Evolutionary conservation across 2,888 invertebrate genomes (phyloP), one percentile per base, ranked within the genome.

Genomic region (Leptinotarsa haldemani): DNA sequence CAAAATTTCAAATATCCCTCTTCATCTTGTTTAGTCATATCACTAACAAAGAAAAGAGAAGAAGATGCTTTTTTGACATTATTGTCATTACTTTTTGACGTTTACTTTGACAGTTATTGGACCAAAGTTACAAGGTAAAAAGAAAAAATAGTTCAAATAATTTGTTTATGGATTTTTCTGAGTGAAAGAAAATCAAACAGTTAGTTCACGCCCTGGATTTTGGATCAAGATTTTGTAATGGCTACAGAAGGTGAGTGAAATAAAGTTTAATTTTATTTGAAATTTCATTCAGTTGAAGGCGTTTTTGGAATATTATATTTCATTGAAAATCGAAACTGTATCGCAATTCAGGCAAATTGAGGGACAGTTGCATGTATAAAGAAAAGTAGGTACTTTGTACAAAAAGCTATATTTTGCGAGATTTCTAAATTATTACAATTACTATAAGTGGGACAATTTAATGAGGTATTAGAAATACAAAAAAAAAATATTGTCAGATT

Each of bases 211-310:
- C 20, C 47, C 53, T 15, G 18, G 50, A 48, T 9, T 66, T 68
- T 58, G 61, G 61, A 61, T n/a, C n/a, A 61, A 40, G 61, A 61
- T 40, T 30, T 16, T 53, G 65, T 75, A 71, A 46, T 74, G 65
- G 69, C 73, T 69, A 65, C 72, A 72, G 68, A 72, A 72, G 72
- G 72, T 69, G 12, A 64, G 67, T 63, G 16, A 53, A 66, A 58
- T 22, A 48, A 50, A 63, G 53, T 61, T 15, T 13, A 25, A 40
- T 61, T 15, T 15, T 4, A 16, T 61, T 25, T 61, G 16, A 15
- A 15, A n/a, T 25, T 56, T 20, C 20, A 56, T 16, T 56, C 20
- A 20, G 20, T 61, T 61, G 5, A 30, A 40, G 61, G 61, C 61
- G 61, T 40, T 61, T 40, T 61, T 7, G 40, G 40, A 16, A 30